These are phyloP conservation scores for Platysteira castanea DNA, from an alignment of 2,113 vertebrate genomes.

Conservation along the genomic window DNA sequence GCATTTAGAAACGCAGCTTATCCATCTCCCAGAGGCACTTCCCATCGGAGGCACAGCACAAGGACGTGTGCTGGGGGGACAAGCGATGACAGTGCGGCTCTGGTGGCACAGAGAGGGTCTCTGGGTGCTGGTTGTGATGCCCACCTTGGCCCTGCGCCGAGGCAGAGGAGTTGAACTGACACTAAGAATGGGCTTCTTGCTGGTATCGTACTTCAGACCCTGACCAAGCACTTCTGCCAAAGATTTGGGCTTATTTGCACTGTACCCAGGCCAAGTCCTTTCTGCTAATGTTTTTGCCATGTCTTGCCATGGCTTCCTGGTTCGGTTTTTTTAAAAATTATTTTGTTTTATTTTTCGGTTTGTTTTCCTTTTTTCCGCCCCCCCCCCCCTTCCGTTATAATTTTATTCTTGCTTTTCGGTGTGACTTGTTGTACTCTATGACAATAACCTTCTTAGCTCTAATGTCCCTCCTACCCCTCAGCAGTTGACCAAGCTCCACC, in stretches of 20 bases:
- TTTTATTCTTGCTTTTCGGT: constrained; percentile 82
- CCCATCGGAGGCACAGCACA: fast-evolving
- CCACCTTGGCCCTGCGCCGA: background rate
- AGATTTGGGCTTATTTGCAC: constrained; percentile 39
- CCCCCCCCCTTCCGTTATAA: constrained; percentile 30
- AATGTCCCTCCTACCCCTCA: constrained; percentile 97
- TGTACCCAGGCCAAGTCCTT: constrained; percentile 86
- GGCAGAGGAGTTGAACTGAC: background rate
- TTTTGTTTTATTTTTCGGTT: background rate
- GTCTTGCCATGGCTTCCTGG: constrained; percentile 77
- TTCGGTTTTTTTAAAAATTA: background rate
- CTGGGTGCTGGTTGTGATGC: background rate
- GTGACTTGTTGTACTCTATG: constrained; percentile 87
- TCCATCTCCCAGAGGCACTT: background rate
- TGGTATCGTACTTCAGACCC: constrained; percentile 59
- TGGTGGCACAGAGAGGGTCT: background rate
- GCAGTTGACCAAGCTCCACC: constrained; percentile 99
- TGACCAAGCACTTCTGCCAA: constrained; percentile 48
- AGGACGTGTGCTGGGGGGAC: fast-evolving
- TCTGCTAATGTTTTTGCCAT: constrained; percentile 75
- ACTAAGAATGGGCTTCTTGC: background rate
- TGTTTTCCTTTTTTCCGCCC: background rate
- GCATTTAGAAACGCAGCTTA: fast-evolving
- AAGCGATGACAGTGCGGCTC: fast-evolving
- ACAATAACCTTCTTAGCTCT: constrained; percentile 98